Conservation (phyloP, 2,113 vertebrate species). For the Sterrhoptilus dennistouni region DNA sequence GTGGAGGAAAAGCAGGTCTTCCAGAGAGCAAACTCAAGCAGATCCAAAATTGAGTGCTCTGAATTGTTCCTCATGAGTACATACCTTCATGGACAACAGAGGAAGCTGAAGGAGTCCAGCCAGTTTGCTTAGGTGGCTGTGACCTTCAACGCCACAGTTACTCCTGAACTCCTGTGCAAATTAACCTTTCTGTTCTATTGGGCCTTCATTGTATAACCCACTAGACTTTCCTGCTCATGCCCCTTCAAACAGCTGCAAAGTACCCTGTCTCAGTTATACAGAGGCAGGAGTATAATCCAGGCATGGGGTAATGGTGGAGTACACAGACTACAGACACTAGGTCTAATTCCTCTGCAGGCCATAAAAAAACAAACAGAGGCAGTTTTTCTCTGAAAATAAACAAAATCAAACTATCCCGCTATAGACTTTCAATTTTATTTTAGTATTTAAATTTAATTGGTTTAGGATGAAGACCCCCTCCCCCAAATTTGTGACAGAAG, state of each 20-base stretch:
- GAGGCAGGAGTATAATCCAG: neutral
- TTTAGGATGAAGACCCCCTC: constrained; percentile 43
- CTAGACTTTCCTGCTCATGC: neutral
- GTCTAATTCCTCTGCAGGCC: neutral
- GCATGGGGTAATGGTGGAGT: neutral
- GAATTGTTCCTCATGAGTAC: neutral
- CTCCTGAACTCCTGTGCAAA: neutral
- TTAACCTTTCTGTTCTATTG: neutral
- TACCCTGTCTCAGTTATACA: neutral
- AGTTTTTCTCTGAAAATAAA: neutral
- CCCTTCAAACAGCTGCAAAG: neutral
- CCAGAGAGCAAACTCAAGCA: neutral
- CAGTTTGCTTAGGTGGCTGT: neutral
- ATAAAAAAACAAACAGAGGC: neutral
- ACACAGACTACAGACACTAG: neutral
- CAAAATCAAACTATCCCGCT: neutral
- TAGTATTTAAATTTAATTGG: neutral
- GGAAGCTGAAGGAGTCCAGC: neutral
- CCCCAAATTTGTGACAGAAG: constrained; percentile 22
- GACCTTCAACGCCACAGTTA: neutral
- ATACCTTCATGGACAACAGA: neutral
- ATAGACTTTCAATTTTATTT: neutral
- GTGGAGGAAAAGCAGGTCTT: neutral
- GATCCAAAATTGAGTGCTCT: neutral
- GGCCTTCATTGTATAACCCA: neutral